Evolutionary conservation across 2,888 invertebrate species (phyloP).

Genomic region (Meteorus colon): DNA sequence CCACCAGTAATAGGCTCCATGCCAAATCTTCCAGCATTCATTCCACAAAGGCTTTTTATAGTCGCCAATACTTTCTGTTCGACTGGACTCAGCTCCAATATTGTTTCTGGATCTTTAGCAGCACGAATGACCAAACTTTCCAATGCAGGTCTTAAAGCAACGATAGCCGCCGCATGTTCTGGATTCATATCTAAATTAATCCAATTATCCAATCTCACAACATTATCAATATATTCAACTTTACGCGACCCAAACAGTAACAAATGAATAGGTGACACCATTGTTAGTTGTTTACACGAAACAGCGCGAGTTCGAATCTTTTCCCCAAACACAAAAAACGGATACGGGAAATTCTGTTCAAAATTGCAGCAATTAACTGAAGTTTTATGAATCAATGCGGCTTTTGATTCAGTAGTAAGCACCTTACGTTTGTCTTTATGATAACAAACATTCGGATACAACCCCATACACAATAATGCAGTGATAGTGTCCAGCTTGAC

Average conservation of each 20-base stretch:
- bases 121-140: constrained; percentile 89
- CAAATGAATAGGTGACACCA: constrained; percentile 95
- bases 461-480: constrained; percentile 90
- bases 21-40: constrained; percentile 84
- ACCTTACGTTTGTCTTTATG: constrained; percentile 97
- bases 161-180: constrained; percentile 84
- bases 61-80: constrained; percentile 83
- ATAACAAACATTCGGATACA: constrained; percentile 97
- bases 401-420: constrained; percentile 94
- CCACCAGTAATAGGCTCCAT: constrained; percentile 76
- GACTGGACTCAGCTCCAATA: constrained; percentile 78
- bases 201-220: constrained; percentile 94
- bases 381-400: constrained; percentile 96
- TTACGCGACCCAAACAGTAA: constrained; percentile 94
- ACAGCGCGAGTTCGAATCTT: constrained; percentile 97
- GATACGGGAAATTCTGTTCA: constrained; percentile 90
- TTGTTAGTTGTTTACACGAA: constrained; percentile 96
- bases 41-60: constrained; percentile 83
- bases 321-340: constrained; percentile 98
- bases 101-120: constrained; percentile 85
- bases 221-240: constrained; percentile 84
- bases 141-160: constrained; percentile 90
- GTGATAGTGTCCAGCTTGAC: constrained; percentile 87
- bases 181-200: constrained; percentile 91
- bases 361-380: constrained; percentile 94